Conservation (phyloP, 2,113 vertebrate species). For the Dromiciops gliroides region DNA sequence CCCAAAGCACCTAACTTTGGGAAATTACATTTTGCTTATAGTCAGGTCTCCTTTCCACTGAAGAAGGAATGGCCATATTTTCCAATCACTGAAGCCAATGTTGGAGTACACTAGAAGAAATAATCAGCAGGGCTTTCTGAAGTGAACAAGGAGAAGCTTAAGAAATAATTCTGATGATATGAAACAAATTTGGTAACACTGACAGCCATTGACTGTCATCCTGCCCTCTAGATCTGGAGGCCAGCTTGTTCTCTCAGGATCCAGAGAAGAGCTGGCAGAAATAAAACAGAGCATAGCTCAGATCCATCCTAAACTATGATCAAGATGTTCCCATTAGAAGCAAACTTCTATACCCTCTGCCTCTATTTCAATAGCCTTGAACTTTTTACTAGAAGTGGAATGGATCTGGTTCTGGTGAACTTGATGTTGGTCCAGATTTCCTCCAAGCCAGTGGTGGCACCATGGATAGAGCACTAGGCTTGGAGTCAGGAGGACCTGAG, state of each 20-base stretch:
- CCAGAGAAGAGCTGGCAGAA: background rate
- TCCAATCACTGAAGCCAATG: slow-evolving; percentile 1
- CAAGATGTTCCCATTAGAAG: background rate
- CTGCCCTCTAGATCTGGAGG: background rate
- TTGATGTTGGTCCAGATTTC: background rate
- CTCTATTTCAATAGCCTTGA: background rate
- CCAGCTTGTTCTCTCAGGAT: background rate
- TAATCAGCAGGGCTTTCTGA: background rate
- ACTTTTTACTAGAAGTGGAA: background rate
- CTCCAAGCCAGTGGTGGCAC: background rate
- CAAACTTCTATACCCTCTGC: background rate
- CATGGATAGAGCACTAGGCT: background rate
- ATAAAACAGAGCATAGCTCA: background rate
- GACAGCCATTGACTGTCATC: background rate
- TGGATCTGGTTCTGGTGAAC: background rate
- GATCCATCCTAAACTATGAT: background rate
- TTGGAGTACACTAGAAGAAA: background rate
- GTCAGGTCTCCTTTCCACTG: background rate
- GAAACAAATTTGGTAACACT: background rate
- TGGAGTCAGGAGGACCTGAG: background rate
- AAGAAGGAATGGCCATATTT: background rate
- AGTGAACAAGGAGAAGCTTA: background rate
- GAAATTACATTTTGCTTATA: background rate
- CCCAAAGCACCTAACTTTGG: background rate
- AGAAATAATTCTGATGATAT: background rate